phyloP scores from a whole-genome alignment of 2,888 invertebrate species.

The Drosophila peninsularis region DNA sequence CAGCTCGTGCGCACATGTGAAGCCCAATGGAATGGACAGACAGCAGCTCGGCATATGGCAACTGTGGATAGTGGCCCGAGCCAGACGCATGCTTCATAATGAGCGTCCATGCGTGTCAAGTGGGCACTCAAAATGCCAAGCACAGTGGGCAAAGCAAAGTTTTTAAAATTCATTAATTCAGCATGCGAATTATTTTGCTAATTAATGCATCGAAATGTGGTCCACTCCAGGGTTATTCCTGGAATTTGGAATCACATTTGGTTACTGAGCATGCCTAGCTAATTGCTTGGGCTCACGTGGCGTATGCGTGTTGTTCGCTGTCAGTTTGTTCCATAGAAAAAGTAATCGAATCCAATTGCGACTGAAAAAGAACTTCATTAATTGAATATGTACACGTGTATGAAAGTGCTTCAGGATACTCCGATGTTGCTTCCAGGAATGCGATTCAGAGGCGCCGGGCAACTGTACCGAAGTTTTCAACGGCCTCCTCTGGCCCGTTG shows the following conservation, averaged over 20 bases:
- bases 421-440: slow-evolving; percentile 13
- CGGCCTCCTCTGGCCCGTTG: slow-evolving; percentile 14
- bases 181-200: slow-evolving; percentile 50
- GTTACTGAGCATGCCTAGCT: neutral
- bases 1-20: slow-evolving; percentile 55
- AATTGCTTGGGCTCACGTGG: neutral
- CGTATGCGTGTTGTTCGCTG: neutral
- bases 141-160: slow-evolving; percentile 50
- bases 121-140: slow-evolving; percentile 19
- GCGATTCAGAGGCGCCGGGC: neutral
- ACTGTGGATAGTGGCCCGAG: neutral
- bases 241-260: neutral
- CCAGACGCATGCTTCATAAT: slow-evolving; percentile 11
- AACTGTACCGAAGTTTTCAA: slow-evolving; percentile 2
- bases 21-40: neutral
- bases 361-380: slow-evolving; percentile 2
- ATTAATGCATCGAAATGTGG: slow-evolving; percentile 54
- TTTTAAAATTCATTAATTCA: slow-evolving; percentile 71
- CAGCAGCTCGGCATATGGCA: neutral
- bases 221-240: neutral
- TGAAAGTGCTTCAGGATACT: too few relatives aligned
- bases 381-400: neutral
- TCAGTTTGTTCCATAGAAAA: neutral
- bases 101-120: slow-evolving; percentile 49
- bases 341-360: neutral